Evolutionary conservation across 2,888 invertebrate species (phyloP).

Genomic region (Trachelus stipa): DNA sequence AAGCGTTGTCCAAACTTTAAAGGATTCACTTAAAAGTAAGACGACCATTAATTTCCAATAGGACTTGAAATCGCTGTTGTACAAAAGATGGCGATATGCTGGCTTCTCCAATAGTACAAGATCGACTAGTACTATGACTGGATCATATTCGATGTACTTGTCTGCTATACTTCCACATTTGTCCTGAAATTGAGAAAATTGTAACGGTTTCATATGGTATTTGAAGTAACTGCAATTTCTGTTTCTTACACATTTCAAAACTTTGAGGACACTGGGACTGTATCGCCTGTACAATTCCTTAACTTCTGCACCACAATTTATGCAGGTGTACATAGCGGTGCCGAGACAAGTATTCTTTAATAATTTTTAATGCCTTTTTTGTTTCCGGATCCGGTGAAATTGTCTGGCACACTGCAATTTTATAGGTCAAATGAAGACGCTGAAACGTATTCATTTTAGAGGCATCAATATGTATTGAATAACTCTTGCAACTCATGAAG

Average conservation of each 20-base stretch:
- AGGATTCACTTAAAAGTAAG: constrained; percentile 83
- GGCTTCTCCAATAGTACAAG: constrained; percentile 82
- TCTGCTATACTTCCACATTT: constrained; percentile 83
- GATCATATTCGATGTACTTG: constrained; percentile 92
- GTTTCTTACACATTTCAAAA: constrained; percentile 78
- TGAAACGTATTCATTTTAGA: not conserved
- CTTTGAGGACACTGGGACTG: constrained; percentile 78
- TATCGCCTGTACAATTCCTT: constrained; percentile 77
- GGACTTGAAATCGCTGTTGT: constrained; percentile 81
- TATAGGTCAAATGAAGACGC: not conserved
- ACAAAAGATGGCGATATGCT: constrained; percentile 87
- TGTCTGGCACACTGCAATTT: not conserved
- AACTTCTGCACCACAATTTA: constrained; percentile 76
- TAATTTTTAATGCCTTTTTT: not conserved
- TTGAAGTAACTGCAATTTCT: constrained; percentile 10
- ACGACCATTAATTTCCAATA: constrained; percentile 86
- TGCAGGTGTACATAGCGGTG: constrained; percentile 69
- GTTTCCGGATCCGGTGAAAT: not conserved
- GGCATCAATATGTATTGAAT: not conserved
- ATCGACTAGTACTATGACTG: constrained; percentile 88
- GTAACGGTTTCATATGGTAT: not conserved
- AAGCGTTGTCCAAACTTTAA: constrained; percentile 73
- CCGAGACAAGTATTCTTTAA: constrained; percentile 2
- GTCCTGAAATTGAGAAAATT: constrained; percentile 70
- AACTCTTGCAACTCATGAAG: not conserved